Evolutionary conservation across 2,797 vertebrate species (phyloP).

Genomic region (Chelmon rostratus): DNA sequence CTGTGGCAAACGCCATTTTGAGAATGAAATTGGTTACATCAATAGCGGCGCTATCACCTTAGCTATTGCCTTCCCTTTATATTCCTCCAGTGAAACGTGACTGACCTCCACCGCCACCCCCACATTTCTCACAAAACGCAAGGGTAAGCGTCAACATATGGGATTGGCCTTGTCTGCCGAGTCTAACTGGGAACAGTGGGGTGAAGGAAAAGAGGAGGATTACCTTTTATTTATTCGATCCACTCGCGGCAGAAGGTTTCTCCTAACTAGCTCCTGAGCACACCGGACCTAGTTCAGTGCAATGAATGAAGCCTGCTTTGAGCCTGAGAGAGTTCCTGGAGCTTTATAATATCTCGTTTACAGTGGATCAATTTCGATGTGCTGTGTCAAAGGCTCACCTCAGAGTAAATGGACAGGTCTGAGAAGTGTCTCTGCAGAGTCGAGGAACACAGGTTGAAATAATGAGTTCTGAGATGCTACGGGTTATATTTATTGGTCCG

Average conservation of each 20-base stretch:
- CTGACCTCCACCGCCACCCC: slow-evolving; percentile 76
- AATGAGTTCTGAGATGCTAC: slow-evolving; percentile 5
- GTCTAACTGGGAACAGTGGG: slow-evolving; percentile 69
- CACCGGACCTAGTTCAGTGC: slow-evolving; percentile 37
- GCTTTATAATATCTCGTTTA: slow-evolving; percentile 61
- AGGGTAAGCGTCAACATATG: slow-evolving; percentile 65
- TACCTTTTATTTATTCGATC: slow-evolving; percentile 75
- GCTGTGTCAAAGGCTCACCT: slow-evolving; percentile 50
- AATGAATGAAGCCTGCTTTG: slow-evolving; percentile 52
- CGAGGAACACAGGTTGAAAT: background rate
- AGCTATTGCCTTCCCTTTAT: slow-evolving; percentile 85
- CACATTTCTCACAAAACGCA: slow-evolving; percentile 73
- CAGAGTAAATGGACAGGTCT: slow-evolving; percentile 53
- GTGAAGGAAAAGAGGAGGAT: slow-evolving; percentile 63
- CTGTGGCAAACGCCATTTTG: slow-evolving; percentile 85
- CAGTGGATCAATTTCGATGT: slow-evolving; percentile 66
- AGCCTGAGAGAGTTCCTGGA: slow-evolving; percentile 48
- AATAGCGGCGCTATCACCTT: slow-evolving; percentile 84
- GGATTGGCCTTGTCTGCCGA: slow-evolving; percentile 63
- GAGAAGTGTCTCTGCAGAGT: slow-evolving; percentile 27
- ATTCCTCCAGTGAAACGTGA: slow-evolving; percentile 81
- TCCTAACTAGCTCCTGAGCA: slow-evolving; percentile 56
- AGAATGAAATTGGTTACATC: slow-evolving; percentile 87
- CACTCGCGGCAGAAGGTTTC: slow-evolving; percentile 58
- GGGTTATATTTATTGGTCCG: background rate